These are phyloP conservation scores for Alsophila aescularia DNA, from an alignment of 2,888 invertebrate genomes.

Conservation along the genomic window DNA sequence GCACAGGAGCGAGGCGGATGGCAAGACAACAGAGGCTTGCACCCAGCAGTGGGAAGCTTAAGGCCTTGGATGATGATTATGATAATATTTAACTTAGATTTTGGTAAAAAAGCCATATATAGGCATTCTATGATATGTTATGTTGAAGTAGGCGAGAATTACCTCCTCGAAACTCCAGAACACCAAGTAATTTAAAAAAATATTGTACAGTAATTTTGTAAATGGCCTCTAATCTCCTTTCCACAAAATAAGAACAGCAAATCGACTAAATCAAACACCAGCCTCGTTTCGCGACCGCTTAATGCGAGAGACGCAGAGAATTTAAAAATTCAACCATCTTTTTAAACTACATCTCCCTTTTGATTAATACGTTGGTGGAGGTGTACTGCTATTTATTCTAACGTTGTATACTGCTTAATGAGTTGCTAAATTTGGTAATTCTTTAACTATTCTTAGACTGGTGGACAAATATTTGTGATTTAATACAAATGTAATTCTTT, in stretches of 20 bases:
- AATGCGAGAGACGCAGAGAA: conserved; percentile 12
- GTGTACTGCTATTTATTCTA: conserved; percentile 30
- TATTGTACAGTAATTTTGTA: conserved; percentile 10
- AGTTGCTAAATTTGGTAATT: conserved; percentile 4
- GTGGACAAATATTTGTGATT: background rate
- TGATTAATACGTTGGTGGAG: conserved; percentile 33
- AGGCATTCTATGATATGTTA: no score
- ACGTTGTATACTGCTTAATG: conserved; percentile 8
- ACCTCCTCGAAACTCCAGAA: no score
- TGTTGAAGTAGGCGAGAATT: no score
- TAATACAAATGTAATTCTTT: no score
- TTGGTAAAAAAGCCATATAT: no score
- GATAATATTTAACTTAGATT: no score
- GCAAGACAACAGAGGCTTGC: no score
- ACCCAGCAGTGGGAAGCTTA: no score
- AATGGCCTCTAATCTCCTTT: conserved; percentile 7
- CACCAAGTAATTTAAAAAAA: background rate
- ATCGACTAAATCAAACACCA: conserved; percentile 17
- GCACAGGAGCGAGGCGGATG: no score
- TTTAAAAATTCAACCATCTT: conserved; percentile 30
- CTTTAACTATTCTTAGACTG: background rate
- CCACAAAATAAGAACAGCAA: conserved; percentile 1
- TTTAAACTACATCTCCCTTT: conserved; percentile 29
- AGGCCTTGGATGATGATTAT: no score
- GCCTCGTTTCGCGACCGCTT: conserved; percentile 10